phyloP scores from a whole-genome alignment of 2,888 invertebrate species.

The Nemapogon koenigi region DNA sequence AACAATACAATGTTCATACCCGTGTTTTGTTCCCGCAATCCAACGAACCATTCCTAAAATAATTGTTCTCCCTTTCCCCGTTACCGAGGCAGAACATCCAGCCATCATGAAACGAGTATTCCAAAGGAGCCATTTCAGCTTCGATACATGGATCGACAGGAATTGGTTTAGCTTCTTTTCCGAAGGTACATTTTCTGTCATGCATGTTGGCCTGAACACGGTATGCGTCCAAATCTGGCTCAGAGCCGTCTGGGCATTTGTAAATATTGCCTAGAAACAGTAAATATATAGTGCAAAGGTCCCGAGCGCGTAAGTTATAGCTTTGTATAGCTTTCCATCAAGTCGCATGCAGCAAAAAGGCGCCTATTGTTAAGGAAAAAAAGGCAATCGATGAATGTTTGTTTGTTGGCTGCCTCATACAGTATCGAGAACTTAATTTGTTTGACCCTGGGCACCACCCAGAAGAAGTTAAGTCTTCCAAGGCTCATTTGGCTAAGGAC shows the following conservation, averaged over 20 bases:
- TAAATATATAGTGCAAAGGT: too few relatives aligned
- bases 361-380: too few relatives aligned
- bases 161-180: conserved; percentile 33
- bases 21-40: conserved; percentile 54
- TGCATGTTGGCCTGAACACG: conserved; percentile 51
- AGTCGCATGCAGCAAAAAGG: too few relatives aligned
- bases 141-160: conserved; percentile 50
- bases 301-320: too few relatives aligned
- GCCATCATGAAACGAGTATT: conserved; percentile 53
- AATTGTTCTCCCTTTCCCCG: conserved; percentile 52
- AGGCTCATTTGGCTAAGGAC: too few relatives aligned
- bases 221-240: conserved; percentile 48
- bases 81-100: conserved; percentile 58
- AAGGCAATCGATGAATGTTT: too few relatives aligned
- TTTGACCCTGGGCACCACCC: too few relatives aligned
- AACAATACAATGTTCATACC: conserved; percentile 22
- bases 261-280: conserved; percentile 44
- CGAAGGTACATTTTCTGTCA: conserved; percentile 46
- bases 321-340: too few relatives aligned
- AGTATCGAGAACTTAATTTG: too few relatives aligned
- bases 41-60: conserved; percentile 50
- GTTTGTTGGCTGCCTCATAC: too few relatives aligned
- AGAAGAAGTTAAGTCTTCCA: too few relatives aligned
- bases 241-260: conserved; percentile 43
- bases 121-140: conserved; percentile 53